phyloP scores from a whole-genome alignment of 1,140 invertebrate genomes.

The Drosophila nigrodunni region DNA sequence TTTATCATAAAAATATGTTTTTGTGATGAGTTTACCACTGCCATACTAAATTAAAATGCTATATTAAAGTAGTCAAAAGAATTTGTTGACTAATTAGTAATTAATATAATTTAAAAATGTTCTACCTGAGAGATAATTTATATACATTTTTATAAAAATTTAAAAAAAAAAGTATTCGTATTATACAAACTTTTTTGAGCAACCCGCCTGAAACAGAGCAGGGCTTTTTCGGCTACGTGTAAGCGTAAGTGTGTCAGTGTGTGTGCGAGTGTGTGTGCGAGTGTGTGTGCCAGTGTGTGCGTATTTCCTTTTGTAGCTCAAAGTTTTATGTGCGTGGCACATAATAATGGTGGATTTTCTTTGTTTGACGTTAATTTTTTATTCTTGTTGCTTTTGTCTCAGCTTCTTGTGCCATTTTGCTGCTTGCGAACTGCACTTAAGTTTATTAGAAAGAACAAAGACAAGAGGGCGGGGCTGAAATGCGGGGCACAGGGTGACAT shows the following conservation, averaged over 20 bases:
- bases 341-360: constrained; percentile 84
- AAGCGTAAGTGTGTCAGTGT: background rate
- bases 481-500: background rate
- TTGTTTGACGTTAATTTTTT: constrained; percentile 84
- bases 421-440: constrained; percentile 71
- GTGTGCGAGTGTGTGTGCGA: constrained; percentile 13
- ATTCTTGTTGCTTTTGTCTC: constrained; percentile 74
- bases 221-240: constrained; percentile 2
- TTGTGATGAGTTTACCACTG: no score
- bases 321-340: constrained; percentile 75
- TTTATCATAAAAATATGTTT: no score
- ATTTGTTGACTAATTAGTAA: no score
- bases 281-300: constrained; percentile 20
- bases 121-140: no score
- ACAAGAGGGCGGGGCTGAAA: constrained; percentile 13
- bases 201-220: constrained; percentile 12
- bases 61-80: no score
- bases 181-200: constrained; percentile 40
- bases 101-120: no score
- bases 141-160: no score
- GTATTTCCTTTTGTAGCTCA: constrained; percentile 39
- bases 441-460: constrained; percentile 79
- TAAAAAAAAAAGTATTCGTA: background rate
- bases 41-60: no score
- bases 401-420: constrained; percentile 47